Base-by-base conservation (phyloP, 1,140 invertebrate genomes). In the Drosophila ercepeae region DNA sequence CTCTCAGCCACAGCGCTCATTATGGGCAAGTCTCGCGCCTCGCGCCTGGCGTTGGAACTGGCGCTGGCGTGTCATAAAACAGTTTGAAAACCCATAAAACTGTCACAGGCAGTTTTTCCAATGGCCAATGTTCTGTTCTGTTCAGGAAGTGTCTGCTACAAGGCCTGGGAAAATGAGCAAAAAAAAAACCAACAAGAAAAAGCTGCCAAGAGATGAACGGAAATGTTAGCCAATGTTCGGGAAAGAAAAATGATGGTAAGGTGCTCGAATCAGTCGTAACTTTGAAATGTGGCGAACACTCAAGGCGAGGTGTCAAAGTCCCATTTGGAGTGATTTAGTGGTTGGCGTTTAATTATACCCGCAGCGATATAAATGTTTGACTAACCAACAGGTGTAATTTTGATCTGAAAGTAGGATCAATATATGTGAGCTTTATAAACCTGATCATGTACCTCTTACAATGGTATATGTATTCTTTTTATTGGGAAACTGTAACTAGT, bases 71-170 rank as follows among this genome's bases (percentile, higher is more conserved):
- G 81, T 86, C 81, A 88, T 86, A 86, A 86, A 86, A 86, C 81
- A 86, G 82, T 86, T 86, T 86, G 81, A 88, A 81, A 88, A 78
- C 81, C 82, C 81, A 86, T 86, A 88, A 86, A 86, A 86, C 81
- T 86, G 81, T 86, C 81, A 81, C 84, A 74, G 61, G 65, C 70
- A 42, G 75, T 78, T 75, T 82, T 74, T 39, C 34, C 41, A 55
- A 58, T 57, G 69, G 69, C 67, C 77, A 70, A 81, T 70, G 72
- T 69, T 64, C 46, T 73, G 45, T 9, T 45, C 54, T 42, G 46
- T 48, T 48, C 64, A 68, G 64, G 64, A 68, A 68, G 64, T 68
- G 64, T 53, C 61, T 68, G 60, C 59, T 52, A 39, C 18, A 39
- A 23, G 25, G 61, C 63, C 46, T 67, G 63, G 64, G 61, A 68